Evolutionary conservation across 64 coral and sea anemone genomes (phyloP).

Genomic region (Catalaphyllia jardinei): DNA sequence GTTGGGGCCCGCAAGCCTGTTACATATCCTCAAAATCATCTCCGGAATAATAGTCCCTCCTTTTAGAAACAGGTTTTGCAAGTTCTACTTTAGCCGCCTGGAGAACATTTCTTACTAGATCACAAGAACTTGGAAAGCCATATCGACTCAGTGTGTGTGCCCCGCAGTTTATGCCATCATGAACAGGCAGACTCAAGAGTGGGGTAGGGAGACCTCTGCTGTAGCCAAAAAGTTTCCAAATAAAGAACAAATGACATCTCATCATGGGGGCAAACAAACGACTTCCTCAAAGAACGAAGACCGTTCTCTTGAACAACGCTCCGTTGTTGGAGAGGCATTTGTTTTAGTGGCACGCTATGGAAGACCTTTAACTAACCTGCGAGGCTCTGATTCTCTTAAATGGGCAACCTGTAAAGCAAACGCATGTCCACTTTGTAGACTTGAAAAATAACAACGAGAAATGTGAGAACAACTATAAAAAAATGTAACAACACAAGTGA

Average conservation of each 20-base stretch:
- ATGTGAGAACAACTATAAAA: not conserved
- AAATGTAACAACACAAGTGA: not conserved
- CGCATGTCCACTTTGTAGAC: constrained; percentile 9
- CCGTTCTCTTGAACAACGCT: constrained; percentile 48
- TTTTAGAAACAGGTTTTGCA: not conserved
- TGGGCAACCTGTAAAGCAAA: constrained; percentile 2
- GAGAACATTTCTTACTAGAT: constrained; percentile 47
- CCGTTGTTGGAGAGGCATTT: constrained; percentile 46
- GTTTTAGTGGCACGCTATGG: constrained; percentile 21
- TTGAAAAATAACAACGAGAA: not conserved
- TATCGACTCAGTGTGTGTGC: constrained; percentile 51
- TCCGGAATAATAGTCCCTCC: not conserved
- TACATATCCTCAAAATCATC: not conserved
- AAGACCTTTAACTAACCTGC: constrained; percentile 14
- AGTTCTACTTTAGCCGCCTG: too few relatives aligned
- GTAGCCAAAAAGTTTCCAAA: constrained; percentile 33
- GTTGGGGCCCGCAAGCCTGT: not conserved
- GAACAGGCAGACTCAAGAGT: constrained; percentile 49
- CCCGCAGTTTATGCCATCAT: constrained; percentile 44
- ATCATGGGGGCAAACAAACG: not conserved
- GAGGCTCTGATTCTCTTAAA: constrained; percentile 24
- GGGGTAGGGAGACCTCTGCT: constrained; percentile 29
- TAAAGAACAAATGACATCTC: constrained; percentile 39
- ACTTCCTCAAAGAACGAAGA: constrained; percentile 16
- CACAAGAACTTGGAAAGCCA: constrained; percentile 39